These are phyloP conservation scores for Notodonta ziczac DNA, from an alignment of 2,888 invertebrate genomes.

Conservation along the genomic window DNA sequence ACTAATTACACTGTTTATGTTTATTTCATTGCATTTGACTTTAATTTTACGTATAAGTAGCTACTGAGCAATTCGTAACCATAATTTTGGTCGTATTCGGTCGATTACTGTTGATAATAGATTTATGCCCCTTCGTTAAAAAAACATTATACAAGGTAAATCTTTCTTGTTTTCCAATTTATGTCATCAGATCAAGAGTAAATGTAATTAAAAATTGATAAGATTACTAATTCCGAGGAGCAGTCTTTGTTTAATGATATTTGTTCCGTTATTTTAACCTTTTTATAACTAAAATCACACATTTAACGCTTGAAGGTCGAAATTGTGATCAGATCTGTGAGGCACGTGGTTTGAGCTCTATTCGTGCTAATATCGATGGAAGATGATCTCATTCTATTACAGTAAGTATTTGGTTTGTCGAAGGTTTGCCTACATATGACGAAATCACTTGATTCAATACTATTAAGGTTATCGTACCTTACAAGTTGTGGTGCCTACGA, in stretches of 20 bases:
- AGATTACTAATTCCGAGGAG: no score
- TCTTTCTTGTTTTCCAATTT: no score
- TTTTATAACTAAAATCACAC: neutral
- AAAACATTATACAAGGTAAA: neutral
- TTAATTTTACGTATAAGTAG: neutral
- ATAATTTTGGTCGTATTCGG: no score
- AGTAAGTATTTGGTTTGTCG: constrained; percentile 33
- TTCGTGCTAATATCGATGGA: constrained; percentile 7
- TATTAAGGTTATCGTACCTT: no score
- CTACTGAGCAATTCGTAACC: no score
- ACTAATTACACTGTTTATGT: constrained; percentile 1
- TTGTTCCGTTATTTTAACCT: neutral
- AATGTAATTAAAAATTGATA: no score
- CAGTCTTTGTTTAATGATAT: neutral
- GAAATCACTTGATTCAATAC: neutral
- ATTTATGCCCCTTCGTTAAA: no score
- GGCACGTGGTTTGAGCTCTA: constrained; percentile 19
- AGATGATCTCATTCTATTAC: constrained; percentile 36
- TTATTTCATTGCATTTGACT: neutral
- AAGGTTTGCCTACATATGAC: constrained; percentile 13
- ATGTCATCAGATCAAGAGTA: no score
- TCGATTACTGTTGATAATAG: no score
- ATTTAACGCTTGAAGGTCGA: constrained; percentile 22
- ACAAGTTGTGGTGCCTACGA: no score
- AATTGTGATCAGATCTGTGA: constrained; percentile 27